Evolutionary conservation across 2,113 vertebrate genomes (phyloP).

Genomic region (Pseudois nayaur): DNA sequence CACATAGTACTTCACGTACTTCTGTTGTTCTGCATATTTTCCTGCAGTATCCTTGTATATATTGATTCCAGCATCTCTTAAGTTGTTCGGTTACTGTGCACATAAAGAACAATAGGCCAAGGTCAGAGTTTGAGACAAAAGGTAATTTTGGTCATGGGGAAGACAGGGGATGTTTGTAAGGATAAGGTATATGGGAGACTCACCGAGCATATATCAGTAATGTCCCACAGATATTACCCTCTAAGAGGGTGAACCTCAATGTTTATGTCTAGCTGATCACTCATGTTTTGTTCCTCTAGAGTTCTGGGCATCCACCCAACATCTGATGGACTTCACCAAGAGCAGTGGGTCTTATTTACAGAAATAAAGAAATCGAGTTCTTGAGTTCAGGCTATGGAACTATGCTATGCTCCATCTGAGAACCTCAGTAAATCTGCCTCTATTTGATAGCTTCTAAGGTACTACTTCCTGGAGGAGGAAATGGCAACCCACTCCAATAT

Average conservation of each 20-base stretch:
- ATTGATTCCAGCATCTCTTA: conserved; percentile 40
- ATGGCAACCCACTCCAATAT: background rate
- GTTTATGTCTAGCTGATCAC: background rate
- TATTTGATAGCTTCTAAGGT: background rate
- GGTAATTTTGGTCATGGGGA: background rate
- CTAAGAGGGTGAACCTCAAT: background rate
- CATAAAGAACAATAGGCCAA: conserved; percentile 3
- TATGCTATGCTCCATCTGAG: background rate
- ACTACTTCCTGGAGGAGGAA: background rate
- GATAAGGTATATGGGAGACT: no score
- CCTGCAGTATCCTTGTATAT: conserved; percentile 28
- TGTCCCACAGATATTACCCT: background rate
- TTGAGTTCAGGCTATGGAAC: background rate
- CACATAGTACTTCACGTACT: conserved; percentile 16
- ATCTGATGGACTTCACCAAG: background rate
- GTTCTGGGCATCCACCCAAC: background rate
- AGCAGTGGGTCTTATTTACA: background rate
- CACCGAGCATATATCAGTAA: background rate
- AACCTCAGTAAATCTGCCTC: background rate
- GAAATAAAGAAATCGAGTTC: background rate
- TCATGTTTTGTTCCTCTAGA: background rate
- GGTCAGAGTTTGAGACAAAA: background rate
- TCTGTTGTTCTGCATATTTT: conserved; percentile 40
- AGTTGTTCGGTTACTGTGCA: conserved; percentile 46
- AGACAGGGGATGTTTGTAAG: background rate